phyloP scores from a whole-genome alignment of 2,888 invertebrate genomes.

The Rhodophaea formosa region DNA sequence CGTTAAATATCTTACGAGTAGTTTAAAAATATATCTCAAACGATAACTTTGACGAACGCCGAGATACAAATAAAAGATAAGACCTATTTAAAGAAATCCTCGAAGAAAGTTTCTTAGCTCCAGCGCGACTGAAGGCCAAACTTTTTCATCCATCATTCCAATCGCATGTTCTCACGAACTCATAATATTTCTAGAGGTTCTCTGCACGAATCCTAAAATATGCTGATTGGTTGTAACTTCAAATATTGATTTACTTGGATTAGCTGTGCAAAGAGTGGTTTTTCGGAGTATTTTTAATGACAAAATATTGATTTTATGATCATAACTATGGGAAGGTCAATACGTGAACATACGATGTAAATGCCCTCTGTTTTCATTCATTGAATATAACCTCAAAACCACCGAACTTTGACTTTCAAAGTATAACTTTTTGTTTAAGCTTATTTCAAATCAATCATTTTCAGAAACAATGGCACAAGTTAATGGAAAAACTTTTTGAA shows the following conservation, averaged over 20 bases:
- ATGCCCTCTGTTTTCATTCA: neutral
- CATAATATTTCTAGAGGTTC: neutral
- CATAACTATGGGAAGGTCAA: neutral
- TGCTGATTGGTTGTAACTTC: neutral
- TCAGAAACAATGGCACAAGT: too few species aligned
- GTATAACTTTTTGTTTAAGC: too few species aligned
- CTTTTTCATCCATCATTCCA: constrained; percentile 2
- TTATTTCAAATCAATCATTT: too few species aligned
- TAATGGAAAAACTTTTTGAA: too few species aligned
- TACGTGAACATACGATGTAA: neutral
- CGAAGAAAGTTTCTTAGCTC: constrained; percentile 6
- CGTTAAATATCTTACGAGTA: too few species aligned
- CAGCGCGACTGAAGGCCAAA: neutral
- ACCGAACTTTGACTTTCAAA: neutral
- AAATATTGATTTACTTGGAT: constrained; percentile 3
- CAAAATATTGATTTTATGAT: constrained; percentile 12
- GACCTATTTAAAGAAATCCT: neutral
- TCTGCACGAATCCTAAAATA: neutral
- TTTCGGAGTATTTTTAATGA: neutral
- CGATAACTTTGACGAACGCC: too few species aligned
- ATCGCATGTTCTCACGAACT: constrained; percentile 5
- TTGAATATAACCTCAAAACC: neutral
- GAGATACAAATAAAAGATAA: too few species aligned
- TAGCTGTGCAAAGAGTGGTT: neutral
- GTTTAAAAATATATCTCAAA: too few species aligned